Conservation (phyloP, 2,797 vertebrate genomes). For the Psittacula echo region DNA sequence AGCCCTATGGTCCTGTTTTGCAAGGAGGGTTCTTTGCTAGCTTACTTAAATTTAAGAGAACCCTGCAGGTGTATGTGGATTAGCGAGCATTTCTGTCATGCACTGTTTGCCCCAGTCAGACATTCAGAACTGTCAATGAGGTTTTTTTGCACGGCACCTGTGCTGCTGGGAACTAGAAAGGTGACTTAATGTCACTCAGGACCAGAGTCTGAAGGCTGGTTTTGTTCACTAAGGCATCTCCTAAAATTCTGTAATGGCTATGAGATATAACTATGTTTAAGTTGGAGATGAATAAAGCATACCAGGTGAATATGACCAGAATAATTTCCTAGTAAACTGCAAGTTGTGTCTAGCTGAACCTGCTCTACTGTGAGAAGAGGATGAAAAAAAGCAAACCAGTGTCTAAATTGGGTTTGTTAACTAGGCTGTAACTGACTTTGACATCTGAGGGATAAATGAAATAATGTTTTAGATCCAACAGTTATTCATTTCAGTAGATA, state of each 20-base stretch:
- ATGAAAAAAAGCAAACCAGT: background rate
- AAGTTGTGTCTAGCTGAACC: background rate
- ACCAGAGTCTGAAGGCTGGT: background rate
- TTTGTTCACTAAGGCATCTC: background rate
- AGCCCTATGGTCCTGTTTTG: fast-evolving
- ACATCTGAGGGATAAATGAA: background rate
- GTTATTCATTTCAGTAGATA: background rate
- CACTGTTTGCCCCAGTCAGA: background rate
- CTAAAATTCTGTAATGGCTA: background rate
- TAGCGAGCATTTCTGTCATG: background rate
- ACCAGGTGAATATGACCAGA: background rate
- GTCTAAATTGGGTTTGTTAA: background rate
- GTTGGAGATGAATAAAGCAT: background rate
- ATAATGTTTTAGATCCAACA: background rate
- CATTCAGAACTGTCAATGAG: background rate
- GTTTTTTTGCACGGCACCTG: background rate
- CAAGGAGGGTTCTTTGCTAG: background rate
- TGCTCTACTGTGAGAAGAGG: background rate
- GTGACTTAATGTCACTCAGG: background rate
- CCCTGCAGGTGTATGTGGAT: background rate
- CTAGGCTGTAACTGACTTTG: background rate
- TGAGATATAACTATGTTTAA: background rate
- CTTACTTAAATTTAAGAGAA: background rate
- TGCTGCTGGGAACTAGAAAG: background rate
- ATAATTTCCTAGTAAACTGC: background rate